These are phyloP conservation scores for Watsonalla cultraria DNA, from an alignment of 2,888 invertebrate species.

Conservation along the genomic window DNA sequence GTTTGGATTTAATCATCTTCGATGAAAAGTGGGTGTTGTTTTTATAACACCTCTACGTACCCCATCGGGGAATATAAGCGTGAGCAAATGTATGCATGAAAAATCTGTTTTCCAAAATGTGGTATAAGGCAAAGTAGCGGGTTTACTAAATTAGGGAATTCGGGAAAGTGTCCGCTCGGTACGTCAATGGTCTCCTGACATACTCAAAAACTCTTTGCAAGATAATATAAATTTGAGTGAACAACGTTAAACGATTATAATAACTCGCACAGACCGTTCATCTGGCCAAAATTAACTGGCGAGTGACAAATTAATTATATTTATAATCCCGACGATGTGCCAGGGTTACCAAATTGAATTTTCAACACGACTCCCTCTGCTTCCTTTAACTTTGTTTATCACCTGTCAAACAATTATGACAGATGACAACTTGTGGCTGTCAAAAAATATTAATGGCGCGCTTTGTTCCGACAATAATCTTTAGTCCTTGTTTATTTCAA, in stretches of 20 bases:
- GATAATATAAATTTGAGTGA: background rate
- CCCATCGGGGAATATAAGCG: too few species aligned
- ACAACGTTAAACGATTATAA: conserved; percentile 37
- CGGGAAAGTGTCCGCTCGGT: too few species aligned
- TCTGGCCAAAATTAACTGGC: conserved; percentile 39
- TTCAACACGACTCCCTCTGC: conserved; percentile 17
- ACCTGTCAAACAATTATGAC: background rate
- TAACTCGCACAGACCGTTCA: conserved; percentile 31
- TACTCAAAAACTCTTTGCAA: background rate
- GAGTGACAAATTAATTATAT: conserved; percentile 57
- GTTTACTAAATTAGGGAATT: too few species aligned
- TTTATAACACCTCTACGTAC: too few species aligned
- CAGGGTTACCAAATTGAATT: conserved; percentile 32
- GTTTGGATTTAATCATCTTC: too few species aligned
- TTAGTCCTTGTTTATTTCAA: background rate
- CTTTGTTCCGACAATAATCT: too few species aligned
- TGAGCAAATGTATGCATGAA: too few species aligned
- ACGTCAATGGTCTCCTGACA: background rate
- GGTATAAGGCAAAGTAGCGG: too few species aligned
- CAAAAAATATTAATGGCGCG: conserved; percentile 1
- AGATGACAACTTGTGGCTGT: conserved; percentile 10
- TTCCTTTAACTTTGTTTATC: conserved; percentile 2
- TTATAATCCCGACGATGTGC: conserved; percentile 35
- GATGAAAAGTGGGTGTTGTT: too few species aligned
- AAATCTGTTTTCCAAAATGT: too few species aligned